phyloP scores from a whole-genome alignment of 2,113 vertebrate genomes.

The Ibidorhyncha struthersii region DNA sequence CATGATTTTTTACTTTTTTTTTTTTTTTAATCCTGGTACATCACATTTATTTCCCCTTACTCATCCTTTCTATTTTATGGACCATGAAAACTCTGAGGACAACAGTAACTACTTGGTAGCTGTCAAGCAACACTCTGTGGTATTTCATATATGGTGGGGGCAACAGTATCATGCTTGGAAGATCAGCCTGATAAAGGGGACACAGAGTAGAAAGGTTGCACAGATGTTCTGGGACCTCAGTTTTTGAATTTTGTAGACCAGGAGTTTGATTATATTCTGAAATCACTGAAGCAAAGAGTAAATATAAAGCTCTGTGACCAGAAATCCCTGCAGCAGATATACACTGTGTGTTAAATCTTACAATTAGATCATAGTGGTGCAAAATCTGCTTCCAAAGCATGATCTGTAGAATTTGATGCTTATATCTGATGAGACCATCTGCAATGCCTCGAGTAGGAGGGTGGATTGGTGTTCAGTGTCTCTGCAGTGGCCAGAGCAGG shows the following conservation, averaged over 20 bases:
- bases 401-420: neutral
- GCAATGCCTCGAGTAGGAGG: neutral
- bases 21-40: neutral
- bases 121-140: neutral
- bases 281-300: constrained; percentile 51
- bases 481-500: neutral
- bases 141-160: neutral
- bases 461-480: neutral
- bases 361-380: neutral
- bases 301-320: constrained; percentile 59
- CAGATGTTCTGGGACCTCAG: constrained; percentile 54
- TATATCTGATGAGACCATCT: neutral
- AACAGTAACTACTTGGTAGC: neutral
- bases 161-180: constrained; percentile 28
- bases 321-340: constrained; percentile 44
- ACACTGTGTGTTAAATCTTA: neutral
- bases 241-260: constrained; percentile 19
- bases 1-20: neutral
- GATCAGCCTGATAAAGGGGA: constrained; percentile 42
- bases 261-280: constrained; percentile 44
- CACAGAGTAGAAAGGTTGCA: constrained; percentile 30
- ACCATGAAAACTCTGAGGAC: neutral
- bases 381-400: neutral
- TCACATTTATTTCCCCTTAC: neutral
- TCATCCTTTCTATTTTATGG: neutral